Conservation (phyloP, 2,113 vertebrate species). For the Gymnarchus niloticus region DNA sequence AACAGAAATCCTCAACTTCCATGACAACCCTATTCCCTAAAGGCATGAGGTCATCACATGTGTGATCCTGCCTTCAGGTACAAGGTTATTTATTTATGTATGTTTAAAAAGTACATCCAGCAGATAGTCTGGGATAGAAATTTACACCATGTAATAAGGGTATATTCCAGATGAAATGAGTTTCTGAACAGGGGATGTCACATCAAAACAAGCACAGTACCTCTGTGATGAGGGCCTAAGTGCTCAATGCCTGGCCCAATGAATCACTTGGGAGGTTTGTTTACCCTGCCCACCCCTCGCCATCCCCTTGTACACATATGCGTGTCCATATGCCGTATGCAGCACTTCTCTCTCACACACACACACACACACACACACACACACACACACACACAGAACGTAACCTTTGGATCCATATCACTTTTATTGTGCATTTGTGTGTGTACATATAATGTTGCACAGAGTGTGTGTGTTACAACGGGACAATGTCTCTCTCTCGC, state of each 20-base stretch:
- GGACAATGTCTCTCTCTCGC: too few species aligned
- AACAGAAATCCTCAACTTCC: neutral
- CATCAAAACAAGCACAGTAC: neutral
- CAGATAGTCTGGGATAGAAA: neutral
- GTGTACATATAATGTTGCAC: too few species aligned
- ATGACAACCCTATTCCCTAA: too few species aligned
- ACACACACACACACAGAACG: neutral
- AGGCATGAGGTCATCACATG: neutral
- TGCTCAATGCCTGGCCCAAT: neutral
- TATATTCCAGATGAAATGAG: neutral
- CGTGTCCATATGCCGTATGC: neutral
- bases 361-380: neutral
- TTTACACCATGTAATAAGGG: too few species aligned
- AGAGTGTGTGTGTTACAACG: too few species aligned
- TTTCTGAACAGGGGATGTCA: neutral
- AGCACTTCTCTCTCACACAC: neutral
- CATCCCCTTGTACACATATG: neutral
- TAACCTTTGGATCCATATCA: too few species aligned
- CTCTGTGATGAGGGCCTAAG: neutral
- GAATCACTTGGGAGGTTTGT: neutral
- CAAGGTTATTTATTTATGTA: too few species aligned
- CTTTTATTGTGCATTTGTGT: neutral
- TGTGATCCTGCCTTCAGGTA: too few species aligned
- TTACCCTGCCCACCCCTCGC: neutral
- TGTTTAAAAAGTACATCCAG: neutral